Evolutionary conservation across 1,140 invertebrate species (phyloP), one percentile per base, ranked within the genome.

Genomic region (Lanistes nyassanus): DNA sequence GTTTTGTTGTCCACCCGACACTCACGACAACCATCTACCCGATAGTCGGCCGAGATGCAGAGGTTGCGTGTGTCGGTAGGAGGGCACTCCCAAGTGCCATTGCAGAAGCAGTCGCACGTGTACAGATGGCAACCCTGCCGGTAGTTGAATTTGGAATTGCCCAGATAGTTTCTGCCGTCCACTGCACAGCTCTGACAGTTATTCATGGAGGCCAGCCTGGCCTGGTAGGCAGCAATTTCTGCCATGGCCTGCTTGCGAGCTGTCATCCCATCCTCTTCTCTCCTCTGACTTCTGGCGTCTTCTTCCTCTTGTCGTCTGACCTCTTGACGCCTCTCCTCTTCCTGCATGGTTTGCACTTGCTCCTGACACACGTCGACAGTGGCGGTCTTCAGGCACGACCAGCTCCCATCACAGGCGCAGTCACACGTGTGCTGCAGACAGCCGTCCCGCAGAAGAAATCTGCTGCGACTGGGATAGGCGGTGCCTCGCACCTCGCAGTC

Each of bases 91-190:
- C 56, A 80, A 0, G 80, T 76, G 6, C 83, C 83, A 73, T 85
- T 80, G 67, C 80, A 82, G 56, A 76, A 76, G 67, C 83, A 85
- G n/a, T 82, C 76, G 69, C 83, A 85, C 26, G 77, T 81, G 64
- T 75, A 80, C 21, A 76, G 73, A 23, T 69, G 62, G 47, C 83
- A 85, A 23, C 72, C 78, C n/a, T 76, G 47, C 0, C 78, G 74
- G 60, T 76, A 80, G 39, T 82, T 70, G 36, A 82, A 82, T 19
- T 75, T 47, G 4, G 60, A 62, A 3, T 79, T 68, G 21, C 71
- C 34, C 6, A 75, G 55, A 47, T 76, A 81, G 16, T 66, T 65
- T 19, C 78, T 75, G n/a, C 64, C 78, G 26, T 79, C 62, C 1
- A 78, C 75, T 21, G 36, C 36, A 55, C 81, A 82, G 31, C 69